These are phyloP conservation scores for Calephelis perditalis DNA, from an alignment of 2,888 invertebrate genomes.

Conservation along the genomic window DNA sequence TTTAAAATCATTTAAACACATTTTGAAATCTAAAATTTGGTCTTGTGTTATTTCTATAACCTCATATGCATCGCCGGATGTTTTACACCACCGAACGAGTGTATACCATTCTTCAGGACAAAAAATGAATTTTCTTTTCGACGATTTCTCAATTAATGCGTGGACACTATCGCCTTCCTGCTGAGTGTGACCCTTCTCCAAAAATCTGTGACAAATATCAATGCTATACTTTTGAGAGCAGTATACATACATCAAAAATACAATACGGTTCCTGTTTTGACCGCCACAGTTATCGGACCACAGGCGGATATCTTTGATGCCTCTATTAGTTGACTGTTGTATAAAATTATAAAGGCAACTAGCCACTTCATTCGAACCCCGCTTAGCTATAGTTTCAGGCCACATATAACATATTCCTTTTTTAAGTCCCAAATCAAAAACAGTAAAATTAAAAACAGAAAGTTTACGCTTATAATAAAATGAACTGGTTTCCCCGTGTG, in stretches of 20 bases:
- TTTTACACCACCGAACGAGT: not conserved
- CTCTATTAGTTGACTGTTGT: not conserved
- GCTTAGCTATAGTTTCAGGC: constrained; percentile 2
- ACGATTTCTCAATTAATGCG: not conserved
- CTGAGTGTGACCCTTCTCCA: too few relatives aligned
- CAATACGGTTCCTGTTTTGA: too few relatives aligned
- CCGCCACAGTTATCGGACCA: too few relatives aligned
- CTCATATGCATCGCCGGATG: not conserved
- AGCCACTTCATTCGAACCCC: not conserved
- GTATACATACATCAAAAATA: too few relatives aligned
- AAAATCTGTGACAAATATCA: not conserved
- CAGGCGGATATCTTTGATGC: not conserved
- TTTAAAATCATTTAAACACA: not conserved
- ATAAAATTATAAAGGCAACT: not conserved
- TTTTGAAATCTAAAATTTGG: not conserved
- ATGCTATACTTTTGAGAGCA: not conserved
- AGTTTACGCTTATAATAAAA: constrained; percentile 2
- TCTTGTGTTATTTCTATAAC: not conserved
- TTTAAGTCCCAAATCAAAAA: not conserved
- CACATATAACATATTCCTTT: not conserved
- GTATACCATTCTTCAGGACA: not conserved
- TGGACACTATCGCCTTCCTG: too few relatives aligned
- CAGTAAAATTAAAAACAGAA: not conserved
- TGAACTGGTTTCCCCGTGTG: not conserved
- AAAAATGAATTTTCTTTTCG: not conserved